Evolutionary conservation across 2,113 vertebrate species (phyloP).

Genomic region (Barbus barbus): DNA sequence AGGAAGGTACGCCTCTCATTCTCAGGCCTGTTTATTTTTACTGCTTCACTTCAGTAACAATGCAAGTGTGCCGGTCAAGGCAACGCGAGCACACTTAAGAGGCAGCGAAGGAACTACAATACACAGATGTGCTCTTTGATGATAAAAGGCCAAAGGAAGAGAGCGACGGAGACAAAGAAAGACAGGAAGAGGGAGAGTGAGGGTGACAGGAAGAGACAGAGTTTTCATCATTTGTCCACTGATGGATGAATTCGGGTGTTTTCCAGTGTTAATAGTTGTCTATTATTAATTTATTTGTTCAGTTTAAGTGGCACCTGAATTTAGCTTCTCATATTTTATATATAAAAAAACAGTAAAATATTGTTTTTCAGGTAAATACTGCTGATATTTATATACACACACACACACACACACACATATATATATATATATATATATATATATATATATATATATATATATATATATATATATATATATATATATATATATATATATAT

Average conservation of each 20-base stretch:
- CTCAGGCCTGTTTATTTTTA: slow-evolving; percentile 78
- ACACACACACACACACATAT: too few relatives aligned
- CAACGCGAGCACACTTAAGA: slow-evolving; percentile 79
- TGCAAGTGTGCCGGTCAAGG: slow-evolving; percentile 83
- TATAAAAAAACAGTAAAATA: too few relatives aligned
- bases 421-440: too few relatives aligned
- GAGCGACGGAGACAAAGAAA: slow-evolving; percentile 53
- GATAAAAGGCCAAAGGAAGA: slow-evolving; percentile 79
- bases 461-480: too few relatives aligned
- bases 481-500: too few relatives aligned
- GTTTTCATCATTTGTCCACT: neutral
- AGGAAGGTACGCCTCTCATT: slow-evolving; percentile 69
- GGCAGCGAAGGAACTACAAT: slow-evolving; percentile 76
- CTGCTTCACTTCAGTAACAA: slow-evolving; percentile 74
- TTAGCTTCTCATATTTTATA: too few relatives aligned
- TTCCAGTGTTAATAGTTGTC: neutral
- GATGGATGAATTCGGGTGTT: too few relatives aligned
- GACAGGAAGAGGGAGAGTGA: slow-evolving; percentile 26
- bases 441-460: too few relatives aligned
- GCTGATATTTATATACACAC: too few relatives aligned
- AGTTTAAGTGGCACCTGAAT: neutral
- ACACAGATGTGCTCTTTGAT: slow-evolving; percentile 88
- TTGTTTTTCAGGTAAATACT: too few relatives aligned
- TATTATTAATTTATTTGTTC: neutral
- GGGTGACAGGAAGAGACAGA: neutral